Conservation (phyloP, 2,113 vertebrate genomes). For the Piaya cayana region DNA sequence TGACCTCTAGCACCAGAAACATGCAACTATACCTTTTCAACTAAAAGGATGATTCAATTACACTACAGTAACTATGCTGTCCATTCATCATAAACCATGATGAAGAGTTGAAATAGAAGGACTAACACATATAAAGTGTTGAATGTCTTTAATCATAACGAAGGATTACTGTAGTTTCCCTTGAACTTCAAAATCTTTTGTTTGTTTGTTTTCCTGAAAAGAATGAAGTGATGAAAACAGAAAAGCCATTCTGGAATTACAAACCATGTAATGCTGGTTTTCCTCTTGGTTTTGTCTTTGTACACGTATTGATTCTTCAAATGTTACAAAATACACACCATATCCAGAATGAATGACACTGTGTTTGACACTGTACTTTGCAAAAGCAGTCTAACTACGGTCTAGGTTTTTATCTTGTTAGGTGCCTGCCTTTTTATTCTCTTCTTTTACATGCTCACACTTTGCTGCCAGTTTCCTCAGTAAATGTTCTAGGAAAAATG, state of each 20-base stretch:
- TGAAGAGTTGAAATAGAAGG: background rate
- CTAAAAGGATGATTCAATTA: background rate
- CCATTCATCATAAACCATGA: background rate
- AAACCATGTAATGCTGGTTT: background rate
- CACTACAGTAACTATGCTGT: background rate
- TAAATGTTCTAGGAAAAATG: background rate
- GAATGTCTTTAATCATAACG: background rate
- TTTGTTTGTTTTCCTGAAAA: background rate
- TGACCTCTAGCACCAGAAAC: background rate
- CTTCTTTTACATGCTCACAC: background rate
- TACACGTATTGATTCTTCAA: background rate
- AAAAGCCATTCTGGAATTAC: background rate
- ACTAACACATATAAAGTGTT: background rate
- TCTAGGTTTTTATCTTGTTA: background rate
- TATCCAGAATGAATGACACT: background rate
- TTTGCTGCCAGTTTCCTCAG: background rate
- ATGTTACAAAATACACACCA: background rate
- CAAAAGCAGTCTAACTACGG: background rate
- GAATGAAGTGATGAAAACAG: background rate
- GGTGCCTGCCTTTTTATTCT: background rate
- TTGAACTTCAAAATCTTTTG: background rate
- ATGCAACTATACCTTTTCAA: background rate
- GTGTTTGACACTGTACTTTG: background rate
- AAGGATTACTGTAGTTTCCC: background rate
- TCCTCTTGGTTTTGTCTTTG: background rate